Evolutionary conservation across 2,888 invertebrate species (phyloP).

Genomic region (Anodontia alba): DNA sequence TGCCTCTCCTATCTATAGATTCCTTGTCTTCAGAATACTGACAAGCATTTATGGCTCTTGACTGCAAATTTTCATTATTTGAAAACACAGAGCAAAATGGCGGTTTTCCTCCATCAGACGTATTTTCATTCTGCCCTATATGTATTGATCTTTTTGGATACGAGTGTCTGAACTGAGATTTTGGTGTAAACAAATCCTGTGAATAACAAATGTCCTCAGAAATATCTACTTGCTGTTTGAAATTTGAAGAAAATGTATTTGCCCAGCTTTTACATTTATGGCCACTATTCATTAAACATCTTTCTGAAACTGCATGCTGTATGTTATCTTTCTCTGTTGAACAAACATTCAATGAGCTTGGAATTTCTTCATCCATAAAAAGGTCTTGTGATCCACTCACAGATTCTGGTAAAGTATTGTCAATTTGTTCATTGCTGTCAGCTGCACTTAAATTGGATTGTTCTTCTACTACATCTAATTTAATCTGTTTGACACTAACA

Average conservation of each 20-base stretch:
- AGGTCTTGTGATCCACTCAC: conserved; percentile 27
- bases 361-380: conserved; percentile 10
- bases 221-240: not conserved
- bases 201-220: not conserved
- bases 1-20: too few relatives aligned
- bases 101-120: not conserved
- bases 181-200: not conserved
- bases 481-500: not conserved
- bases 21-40: too few relatives aligned
- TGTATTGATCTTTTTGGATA: not conserved
- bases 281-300: too few relatives aligned
- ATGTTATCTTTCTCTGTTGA: not conserved
- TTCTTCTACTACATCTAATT: not conserved
- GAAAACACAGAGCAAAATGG: too few relatives aligned
- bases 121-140: not conserved
- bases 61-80: too few relatives aligned
- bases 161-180: not conserved
- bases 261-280: too few relatives aligned
- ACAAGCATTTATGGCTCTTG: too few relatives aligned
- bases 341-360: not conserved
- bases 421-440: not conserved
- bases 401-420: not conserved
- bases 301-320: too few relatives aligned
- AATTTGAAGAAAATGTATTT: too few relatives aligned
- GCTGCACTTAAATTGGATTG: not conserved